Evolutionary conservation across 2,113 vertebrate genomes (phyloP), one percentile per base, ranked within the genome.

Genomic region (Petrocephalus zakoni): DNA sequence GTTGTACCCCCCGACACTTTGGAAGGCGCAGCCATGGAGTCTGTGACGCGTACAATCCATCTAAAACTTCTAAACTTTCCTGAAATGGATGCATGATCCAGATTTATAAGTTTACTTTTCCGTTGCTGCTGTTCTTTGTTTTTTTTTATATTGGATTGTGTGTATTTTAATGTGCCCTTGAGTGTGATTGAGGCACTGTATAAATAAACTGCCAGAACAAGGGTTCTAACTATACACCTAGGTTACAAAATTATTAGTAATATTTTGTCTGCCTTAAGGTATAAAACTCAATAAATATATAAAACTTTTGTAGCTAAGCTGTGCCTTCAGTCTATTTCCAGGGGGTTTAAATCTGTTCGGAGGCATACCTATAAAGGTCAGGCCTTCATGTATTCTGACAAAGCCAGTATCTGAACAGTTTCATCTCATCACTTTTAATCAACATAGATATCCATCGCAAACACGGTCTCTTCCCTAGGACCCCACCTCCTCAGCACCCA

Each of bases 341-440:
- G 88, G 88, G 89, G 88, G 89, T 92, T 94, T 93, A 93, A 90
- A 90, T 92, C 90, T 64, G 88, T 72, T 91, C 89, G 90, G 89
- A 94, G 89, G 47, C 90, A 91, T 92, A 92, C 88, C 91, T 93
- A 90, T 93, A 90, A 95, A 93, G 90, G 87, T 86, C 85, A 90
- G 42, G 72, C 68, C 89, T 91, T 94, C 91, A 94, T 92, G 87
- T 90, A 89, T 92, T 94, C 90, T 95, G 94, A 95, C 93, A 95
- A 95, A 92, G 92, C 92, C 88, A 86, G 93, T 92, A 89, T 93
- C 94, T 93, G 93, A 6, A 89, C 90, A 87, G 94, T 93, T 93
- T 92, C 92, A 93, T 94, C 91, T 93, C 92, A 93, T 95, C 93
- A 94, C 91, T 89, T 95, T 90, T 91, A 93, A 93, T 94, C 94